phyloP scores from a whole-genome alignment of 1,140 invertebrate genomes.

The Caenorhabditis remanei region DNA sequence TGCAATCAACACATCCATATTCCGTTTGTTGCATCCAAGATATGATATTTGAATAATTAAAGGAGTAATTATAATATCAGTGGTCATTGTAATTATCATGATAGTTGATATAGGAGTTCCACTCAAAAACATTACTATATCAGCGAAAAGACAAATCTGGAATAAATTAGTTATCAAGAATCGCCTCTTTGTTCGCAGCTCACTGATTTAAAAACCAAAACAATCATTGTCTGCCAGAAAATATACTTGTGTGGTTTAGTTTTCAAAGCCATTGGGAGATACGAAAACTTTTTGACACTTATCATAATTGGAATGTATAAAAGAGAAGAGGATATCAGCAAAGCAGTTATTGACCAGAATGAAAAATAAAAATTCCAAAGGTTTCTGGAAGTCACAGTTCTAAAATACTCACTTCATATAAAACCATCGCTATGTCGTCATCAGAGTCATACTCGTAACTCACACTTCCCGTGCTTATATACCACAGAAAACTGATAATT shows the following conservation, averaged over 20 bases:
- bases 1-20: not conserved
- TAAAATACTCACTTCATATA: not conserved
- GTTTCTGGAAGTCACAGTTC: not conserved
- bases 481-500: not conserved
- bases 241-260: conserved; percentile 2
- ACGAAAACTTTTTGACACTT: conserved; percentile 1
- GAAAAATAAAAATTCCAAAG: not conserved
- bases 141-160: not conserved
- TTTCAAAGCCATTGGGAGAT: conserved; percentile 15
- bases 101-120: not conserved
- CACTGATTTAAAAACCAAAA: not conserved
- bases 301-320: conserved; percentile 14
- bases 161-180: not conserved
- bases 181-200: not conserved
- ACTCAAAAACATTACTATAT: not conserved
- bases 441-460: not conserved
- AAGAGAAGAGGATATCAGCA: not conserved
- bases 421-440: not conserved
- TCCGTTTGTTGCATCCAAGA: conserved; percentile 19
- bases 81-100: not conserved
- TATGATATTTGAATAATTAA: not conserved
- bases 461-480: not conserved
- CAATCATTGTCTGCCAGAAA: conserved; percentile 25
- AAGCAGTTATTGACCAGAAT: not conserved
- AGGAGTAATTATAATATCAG: not conserved